Base-by-base conservation (phyloP, 2,797 vertebrate genomes). In the Gymnopithys bicolor region DNA sequence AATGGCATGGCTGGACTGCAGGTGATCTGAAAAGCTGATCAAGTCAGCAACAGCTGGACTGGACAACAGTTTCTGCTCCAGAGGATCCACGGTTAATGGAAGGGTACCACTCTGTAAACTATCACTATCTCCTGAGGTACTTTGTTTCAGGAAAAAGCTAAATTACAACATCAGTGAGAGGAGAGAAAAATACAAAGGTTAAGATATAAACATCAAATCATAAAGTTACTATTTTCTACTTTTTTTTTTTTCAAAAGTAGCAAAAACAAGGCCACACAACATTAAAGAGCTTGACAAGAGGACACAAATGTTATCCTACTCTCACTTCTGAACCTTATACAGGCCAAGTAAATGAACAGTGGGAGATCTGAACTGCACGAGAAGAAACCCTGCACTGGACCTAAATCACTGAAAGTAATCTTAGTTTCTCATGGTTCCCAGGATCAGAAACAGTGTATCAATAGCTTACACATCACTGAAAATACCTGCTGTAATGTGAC, bases 91-190 rank as follows among this genome's bases (percentile, higher is more conserved):
- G 39, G 97, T 95, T 93, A 97, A 87, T 13, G 98, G 98, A 85
- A 98, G 98, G 11, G 94, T 96, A 84, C 97, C 98, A 95, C 99
- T 99, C 95, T 99, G 99, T 92, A 99, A 98, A 87, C 99, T 99
- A 90, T 99, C 99, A 87, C 99, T 99, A 91, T 99, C 99, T 84
- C 98, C 99, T n/a, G 99, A 99, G 9, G 98, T 98, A 96, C 99
- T 99, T 87, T 98, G 98, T 96, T 99, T 99, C 97, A 99, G 95
- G 86, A 98, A 99, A 96, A 99, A 99, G 87, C 99, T 99, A 96
- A 64, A 78, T 73, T 77, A 82, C 28, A 93, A 66, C 22, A 86
- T 5, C 41, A 58, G 81, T 15, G 25, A 69, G 39, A 59, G 25
- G 14, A 19, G 3, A 74, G 13, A 45, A 45, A 83, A 84, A 95